Evolutionary conservation across 2,888 invertebrate genomes (phyloP).

Genomic region (Aspidapion aeneum): DNA sequence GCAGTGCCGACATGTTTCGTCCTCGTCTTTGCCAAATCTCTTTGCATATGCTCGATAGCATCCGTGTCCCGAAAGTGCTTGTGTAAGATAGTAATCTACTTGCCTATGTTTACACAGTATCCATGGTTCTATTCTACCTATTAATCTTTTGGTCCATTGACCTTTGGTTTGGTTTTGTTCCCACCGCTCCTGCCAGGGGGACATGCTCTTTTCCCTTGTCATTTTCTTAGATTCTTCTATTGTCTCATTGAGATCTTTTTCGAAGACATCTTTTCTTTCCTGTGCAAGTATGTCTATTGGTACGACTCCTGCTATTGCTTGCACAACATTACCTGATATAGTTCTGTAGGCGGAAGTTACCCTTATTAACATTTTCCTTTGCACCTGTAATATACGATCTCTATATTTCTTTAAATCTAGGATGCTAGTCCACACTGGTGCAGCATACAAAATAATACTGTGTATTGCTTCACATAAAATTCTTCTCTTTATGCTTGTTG

Average conservation of each 20-base stretch:
- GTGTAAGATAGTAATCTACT: conserved; percentile 3
- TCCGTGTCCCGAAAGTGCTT: conserved; percentile 1
- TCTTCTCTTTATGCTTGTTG: background rate
- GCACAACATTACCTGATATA: background rate
- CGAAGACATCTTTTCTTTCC: background rate
- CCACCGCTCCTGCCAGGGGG: background rate
- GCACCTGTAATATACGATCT: background rate
- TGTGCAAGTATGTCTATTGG: background rate
- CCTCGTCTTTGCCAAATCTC: too few species aligned
- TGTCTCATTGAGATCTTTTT: too few species aligned
- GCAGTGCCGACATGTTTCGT: too few species aligned
- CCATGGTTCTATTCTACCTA: conserved; percentile 1
- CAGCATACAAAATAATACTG: background rate
- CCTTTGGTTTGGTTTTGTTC: background rate
- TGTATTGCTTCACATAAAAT: background rate
- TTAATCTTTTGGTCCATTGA: conserved; percentile 3
- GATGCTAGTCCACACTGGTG: background rate
- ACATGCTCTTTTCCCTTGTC: too few species aligned
- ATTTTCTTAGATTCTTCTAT: background rate
- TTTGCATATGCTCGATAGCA: background rate
- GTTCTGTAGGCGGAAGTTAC: background rate
- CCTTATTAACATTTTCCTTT: background rate
- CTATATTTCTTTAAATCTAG: background rate
- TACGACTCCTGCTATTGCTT: background rate
- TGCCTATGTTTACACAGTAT: background rate